phyloP scores from a whole-genome alignment of 1,140 invertebrate species.

The Drosophila equinoxialis region DNA sequence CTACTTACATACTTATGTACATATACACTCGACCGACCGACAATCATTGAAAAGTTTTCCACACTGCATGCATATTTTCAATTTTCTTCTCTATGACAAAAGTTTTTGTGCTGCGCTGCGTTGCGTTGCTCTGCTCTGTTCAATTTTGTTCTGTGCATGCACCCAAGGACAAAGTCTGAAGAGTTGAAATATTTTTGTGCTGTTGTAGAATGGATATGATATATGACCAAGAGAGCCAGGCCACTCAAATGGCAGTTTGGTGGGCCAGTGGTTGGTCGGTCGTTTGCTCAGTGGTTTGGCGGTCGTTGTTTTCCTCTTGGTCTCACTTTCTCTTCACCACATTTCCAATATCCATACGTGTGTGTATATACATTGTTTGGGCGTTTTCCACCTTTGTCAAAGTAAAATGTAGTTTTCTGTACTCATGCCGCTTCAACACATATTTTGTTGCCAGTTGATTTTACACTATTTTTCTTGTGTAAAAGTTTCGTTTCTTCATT shows the following conservation, averaged over 20 bases:
- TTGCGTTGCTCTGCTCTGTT: not conserved
- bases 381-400: constrained; percentile 51
- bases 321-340: constrained; percentile 13
- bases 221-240: constrained; percentile 51
- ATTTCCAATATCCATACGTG: not conserved
- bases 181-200: constrained; percentile 31
- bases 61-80: constrained; percentile 72
- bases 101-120: constrained; percentile 51
- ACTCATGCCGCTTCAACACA: constrained; percentile 20
- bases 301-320: not conserved
- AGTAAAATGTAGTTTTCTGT: constrained; percentile 46
- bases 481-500: constrained; percentile 26
- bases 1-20: constrained; percentile 8
- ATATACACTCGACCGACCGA: constrained; percentile 9
- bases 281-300: constrained; percentile 1
- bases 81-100: constrained; percentile 67
- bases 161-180: constrained; percentile 49
- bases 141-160: constrained; percentile 25
- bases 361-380: constrained; percentile 37
- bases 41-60: constrained; percentile 66
- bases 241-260: constrained; percentile 39
- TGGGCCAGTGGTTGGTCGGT: constrained; percentile 4
- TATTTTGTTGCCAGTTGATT: constrained; percentile 48
- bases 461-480: constrained; percentile 47
- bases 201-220: constrained; percentile 53